Conservation (phyloP, 1,140 invertebrate species). For the Vollenhovia emeryi region DNA sequence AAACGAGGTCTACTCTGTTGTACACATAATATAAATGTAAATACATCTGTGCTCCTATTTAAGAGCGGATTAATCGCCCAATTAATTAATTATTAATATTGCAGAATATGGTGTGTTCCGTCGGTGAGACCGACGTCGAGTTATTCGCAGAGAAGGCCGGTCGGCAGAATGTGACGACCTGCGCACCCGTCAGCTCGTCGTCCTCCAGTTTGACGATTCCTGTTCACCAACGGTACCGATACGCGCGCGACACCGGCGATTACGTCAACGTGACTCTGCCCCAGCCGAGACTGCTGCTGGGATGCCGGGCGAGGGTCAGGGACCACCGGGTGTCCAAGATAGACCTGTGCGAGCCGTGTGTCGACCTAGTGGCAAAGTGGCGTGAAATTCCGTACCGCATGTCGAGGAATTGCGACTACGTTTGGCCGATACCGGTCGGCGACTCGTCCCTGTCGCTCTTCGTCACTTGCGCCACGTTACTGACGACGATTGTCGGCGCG, state of each 20-base stretch:
- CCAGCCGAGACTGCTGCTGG: slow-evolving; percentile 76
- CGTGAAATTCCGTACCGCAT: slow-evolving; percentile 76
- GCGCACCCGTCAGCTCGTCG: slow-evolving; percentile 39
- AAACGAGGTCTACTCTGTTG: not conserved
- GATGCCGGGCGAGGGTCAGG: slow-evolving; percentile 77
- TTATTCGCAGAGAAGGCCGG: slow-evolving; percentile 79
- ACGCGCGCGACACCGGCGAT: slow-evolving; percentile 67
- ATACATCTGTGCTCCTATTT: not conserved
- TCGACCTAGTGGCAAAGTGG: slow-evolving; percentile 76
- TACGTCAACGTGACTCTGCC: slow-evolving; percentile 75
- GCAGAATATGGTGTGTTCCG: slow-evolving; percentile 76
- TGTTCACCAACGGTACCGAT: slow-evolving; percentile 82
- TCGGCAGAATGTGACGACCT: slow-evolving; percentile 78
- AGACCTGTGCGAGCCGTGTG: slow-evolving; percentile 78
- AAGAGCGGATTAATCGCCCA: not conserved
- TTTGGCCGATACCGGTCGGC: slow-evolving; percentile 80
- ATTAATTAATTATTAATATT: slow-evolving; percentile 37
- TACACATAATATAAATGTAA: not conserved
- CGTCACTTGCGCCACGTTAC: slow-evolving; percentile 71
- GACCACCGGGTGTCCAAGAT: slow-evolving; percentile 76
- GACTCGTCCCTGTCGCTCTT: slow-evolving; percentile 53
- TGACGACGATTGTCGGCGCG: slow-evolving; percentile 67
- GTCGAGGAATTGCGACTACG: slow-evolving; percentile 69
- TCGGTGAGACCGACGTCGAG: slow-evolving; percentile 80
- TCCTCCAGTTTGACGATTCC: slow-evolving; percentile 68